phyloP scores from a whole-genome alignment of 53 echinoderm and acorn worm species.

The Paracentrotus lividus region DNA sequence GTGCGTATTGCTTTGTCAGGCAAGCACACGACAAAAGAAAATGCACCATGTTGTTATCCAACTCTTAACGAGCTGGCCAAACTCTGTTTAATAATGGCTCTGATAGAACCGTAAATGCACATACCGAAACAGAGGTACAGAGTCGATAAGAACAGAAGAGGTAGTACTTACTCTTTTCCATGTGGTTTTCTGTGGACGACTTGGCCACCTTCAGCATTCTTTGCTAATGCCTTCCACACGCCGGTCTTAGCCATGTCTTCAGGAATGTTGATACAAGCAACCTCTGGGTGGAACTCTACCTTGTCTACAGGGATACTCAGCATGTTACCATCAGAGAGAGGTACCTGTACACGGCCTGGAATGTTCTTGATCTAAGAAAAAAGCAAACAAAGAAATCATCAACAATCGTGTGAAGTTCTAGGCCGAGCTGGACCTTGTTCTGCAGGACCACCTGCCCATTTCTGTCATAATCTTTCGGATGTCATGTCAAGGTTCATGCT shows the following conservation, averaged over 20 bases:
- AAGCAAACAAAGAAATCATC: background rate
- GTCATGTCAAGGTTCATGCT: too few species aligned
- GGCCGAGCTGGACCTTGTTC: background rate
- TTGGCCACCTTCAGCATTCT: constrained; percentile 73
- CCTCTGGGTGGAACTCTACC: constrained; percentile 88
- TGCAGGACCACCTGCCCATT: background rate
- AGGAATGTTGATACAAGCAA: constrained; percentile 88
- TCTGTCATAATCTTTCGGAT: too few species aligned
- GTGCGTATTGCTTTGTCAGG: too few species aligned
- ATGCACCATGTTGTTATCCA: too few species aligned
- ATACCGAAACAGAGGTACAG: too few species aligned
- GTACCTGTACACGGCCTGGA: constrained; percentile 90
- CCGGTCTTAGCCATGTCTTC: constrained; percentile 97
- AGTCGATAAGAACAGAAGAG: too few species aligned
- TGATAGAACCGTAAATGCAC: too few species aligned
- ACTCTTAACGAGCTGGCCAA: too few species aligned
- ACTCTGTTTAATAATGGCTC: too few species aligned
- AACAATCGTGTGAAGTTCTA: background rate
- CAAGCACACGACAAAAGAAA: too few species aligned
- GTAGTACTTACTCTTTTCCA: constrained; percentile 40
- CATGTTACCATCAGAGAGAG: constrained; percentile 92
- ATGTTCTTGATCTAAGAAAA: constrained; percentile 61
- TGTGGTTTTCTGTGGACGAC: constrained; percentile 63
- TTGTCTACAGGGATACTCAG: constrained; percentile 96
- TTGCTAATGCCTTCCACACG: constrained; percentile 87